Conservation (phyloP, 1,140 invertebrate genomes). For the Drosophila mojavensis region DNA sequence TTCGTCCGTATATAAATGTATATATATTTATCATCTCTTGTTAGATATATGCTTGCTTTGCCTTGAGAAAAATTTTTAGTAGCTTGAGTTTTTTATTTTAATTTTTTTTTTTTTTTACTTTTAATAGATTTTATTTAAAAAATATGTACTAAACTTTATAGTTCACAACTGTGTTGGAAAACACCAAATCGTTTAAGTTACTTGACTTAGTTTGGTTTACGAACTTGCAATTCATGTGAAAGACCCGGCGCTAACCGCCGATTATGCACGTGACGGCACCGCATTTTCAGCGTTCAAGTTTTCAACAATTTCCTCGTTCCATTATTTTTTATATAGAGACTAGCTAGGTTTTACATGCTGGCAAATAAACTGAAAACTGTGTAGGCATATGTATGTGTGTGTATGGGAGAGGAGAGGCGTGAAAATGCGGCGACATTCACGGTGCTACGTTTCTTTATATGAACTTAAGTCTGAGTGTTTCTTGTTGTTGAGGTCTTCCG, state of each 20-base stretch:
- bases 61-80: constrained; percentile 72
- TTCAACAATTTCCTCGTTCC: constrained; percentile 43
- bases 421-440: constrained; percentile 18
- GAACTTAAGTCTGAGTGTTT: constrained; percentile 18
- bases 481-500: constrained; percentile 16
- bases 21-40: constrained; percentile 56
- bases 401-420: not conserved
- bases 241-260: constrained; percentile 46
- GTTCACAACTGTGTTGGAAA: constrained; percentile 80
- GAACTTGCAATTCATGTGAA: constrained; percentile 60
- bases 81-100: constrained; percentile 49
- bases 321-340: constrained; percentile 51
- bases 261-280: constrained; percentile 34
- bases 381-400: constrained; percentile 7
- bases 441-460: constrained; percentile 14
- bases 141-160: constrained; percentile 79
- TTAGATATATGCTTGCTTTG: constrained; percentile 69
- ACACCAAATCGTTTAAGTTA: constrained; percentile 75
- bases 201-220: constrained; percentile 78
- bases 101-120: constrained; percentile 32
- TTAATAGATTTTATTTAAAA: constrained; percentile 66
- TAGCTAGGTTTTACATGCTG: constrained; percentile 58
- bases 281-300: constrained; percentile 39
- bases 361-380: constrained; percentile 53
- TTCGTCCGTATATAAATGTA: constrained; percentile 43